Conservation (phyloP, 2,888 invertebrate species). For the Brenthis ino region DNA sequence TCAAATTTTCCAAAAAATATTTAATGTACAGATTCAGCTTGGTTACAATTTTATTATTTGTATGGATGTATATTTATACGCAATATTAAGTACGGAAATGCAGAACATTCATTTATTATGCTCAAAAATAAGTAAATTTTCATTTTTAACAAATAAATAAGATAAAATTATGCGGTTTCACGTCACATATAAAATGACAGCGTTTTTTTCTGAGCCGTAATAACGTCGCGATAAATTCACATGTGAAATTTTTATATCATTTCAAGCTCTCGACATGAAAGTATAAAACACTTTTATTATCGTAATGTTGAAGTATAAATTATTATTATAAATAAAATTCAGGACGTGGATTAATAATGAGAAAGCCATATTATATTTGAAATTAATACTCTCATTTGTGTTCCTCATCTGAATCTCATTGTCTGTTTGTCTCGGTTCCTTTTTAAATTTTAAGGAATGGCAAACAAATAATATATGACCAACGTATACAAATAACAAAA, state of each 20-base stretch:
- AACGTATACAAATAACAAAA: too few species aligned
- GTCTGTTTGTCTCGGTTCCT: too few species aligned
- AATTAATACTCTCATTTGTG: background rate
- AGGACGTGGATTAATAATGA: background rate
- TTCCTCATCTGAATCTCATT: background rate
- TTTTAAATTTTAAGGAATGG: too few species aligned
- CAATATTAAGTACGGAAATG: too few species aligned
- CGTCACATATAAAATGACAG: conserved; percentile 28
- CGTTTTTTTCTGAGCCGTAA: conserved; percentile 25
- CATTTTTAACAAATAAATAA: conserved; percentile 26
- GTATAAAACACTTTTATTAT: conserved; percentile 20
- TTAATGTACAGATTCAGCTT: too few species aligned
- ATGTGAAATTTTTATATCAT: conserved; percentile 27
- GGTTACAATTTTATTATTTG: too few species aligned
- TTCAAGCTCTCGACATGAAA: conserved; percentile 18
- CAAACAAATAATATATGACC: too few species aligned
- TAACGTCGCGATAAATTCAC: conserved; percentile 29
- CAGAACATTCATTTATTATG: background rate
- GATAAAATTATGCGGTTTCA: conserved; percentile 28
- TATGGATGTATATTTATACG: too few species aligned
- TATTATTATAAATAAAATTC: conserved; percentile 14
- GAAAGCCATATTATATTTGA: conserved; percentile 8
- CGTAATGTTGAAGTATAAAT: conserved; percentile 16
- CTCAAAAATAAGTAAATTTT: conserved; percentile 16
- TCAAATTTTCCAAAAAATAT: too few species aligned